These are phyloP conservation scores for Coracias cyanogaster DNA, from an alignment of 2,797 vertebrate genomes.

Conservation along the genomic window DNA sequence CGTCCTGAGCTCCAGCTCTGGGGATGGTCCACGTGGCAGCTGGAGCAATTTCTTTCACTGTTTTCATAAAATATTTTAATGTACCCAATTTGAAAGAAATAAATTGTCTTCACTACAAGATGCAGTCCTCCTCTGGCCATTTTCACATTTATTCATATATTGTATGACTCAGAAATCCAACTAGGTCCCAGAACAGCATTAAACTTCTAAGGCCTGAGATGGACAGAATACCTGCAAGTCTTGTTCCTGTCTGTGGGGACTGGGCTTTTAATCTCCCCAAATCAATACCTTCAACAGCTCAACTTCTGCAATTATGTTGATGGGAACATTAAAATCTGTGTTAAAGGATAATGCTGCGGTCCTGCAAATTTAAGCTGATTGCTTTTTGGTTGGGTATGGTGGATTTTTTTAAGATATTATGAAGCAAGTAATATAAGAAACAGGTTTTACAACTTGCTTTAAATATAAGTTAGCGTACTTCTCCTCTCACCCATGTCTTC, in stretches of 20 bases:
- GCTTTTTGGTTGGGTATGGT: not conserved
- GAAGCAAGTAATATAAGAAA: not conserved
- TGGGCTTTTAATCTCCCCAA: not conserved
- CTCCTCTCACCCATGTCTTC: not conserved
- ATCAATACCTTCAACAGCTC: not conserved
- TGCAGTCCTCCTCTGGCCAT: not conserved
- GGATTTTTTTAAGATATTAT: not conserved
- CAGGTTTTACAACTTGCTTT: not conserved
- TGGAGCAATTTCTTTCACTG: not conserved
- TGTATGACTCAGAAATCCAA: not conserved
- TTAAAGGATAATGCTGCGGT: not conserved
- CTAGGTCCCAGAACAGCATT: not conserved
- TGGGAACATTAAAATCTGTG: not conserved
- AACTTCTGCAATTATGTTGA: not conserved
- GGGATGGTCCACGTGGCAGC: not conserved
- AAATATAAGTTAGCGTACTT: not conserved
- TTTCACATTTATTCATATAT: not conserved
- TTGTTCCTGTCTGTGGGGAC: not conserved
- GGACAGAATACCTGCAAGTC: not conserved
- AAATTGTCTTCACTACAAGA: not conserved
- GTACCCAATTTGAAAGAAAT: conserved; percentile 16
- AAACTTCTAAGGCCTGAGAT: not conserved
- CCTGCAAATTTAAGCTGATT: not conserved
- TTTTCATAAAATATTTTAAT: not conserved
- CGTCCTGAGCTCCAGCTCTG: not conserved